Evolutionary conservation across 35 echinoderm and acorn worm genomes (phyloP).

Genomic region (Lytechinus pictus): DNA sequence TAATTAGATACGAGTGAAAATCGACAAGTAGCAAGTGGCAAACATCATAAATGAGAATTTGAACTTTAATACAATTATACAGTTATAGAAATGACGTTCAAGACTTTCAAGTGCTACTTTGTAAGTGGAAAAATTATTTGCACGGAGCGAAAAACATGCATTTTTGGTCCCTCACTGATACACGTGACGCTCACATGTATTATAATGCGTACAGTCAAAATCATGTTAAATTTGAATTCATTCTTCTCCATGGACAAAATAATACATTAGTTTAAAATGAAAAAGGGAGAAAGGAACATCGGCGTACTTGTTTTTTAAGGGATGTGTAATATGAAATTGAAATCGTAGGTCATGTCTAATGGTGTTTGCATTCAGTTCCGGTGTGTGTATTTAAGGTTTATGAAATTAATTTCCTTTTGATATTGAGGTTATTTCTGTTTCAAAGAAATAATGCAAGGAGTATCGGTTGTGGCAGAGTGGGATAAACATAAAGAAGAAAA

Average conservation of each 20-base stretch:
- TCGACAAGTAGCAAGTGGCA: neutral
- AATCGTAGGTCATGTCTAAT: neutral
- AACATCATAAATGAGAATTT: neutral
- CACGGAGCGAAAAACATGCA: neutral
- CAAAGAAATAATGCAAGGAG: neutral
- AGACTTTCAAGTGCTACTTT: neutral
- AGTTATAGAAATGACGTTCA: neutral
- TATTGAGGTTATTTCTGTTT: neutral
- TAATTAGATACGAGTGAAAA: conserved; percentile 5
- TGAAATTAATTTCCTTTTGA: neutral
- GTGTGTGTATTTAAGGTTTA: neutral
- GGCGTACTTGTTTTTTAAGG: neutral
- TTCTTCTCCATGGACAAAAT: too few species aligned
- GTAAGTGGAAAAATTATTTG: neutral
- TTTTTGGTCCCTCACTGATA: neutral
- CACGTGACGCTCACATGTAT: neutral
- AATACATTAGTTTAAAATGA: neutral
- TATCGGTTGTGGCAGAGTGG: neutral
- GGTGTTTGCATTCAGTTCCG: neutral
- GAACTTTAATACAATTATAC: neutral
- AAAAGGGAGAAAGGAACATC: neutral
- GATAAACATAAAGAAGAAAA: too few species aligned
- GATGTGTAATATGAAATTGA: neutral
- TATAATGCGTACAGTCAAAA: neutral
- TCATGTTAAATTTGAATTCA: neutral